Evolutionary conservation across 2,888 invertebrate genomes (phyloP).

Genomic region (Chelonus formosanus): DNA sequence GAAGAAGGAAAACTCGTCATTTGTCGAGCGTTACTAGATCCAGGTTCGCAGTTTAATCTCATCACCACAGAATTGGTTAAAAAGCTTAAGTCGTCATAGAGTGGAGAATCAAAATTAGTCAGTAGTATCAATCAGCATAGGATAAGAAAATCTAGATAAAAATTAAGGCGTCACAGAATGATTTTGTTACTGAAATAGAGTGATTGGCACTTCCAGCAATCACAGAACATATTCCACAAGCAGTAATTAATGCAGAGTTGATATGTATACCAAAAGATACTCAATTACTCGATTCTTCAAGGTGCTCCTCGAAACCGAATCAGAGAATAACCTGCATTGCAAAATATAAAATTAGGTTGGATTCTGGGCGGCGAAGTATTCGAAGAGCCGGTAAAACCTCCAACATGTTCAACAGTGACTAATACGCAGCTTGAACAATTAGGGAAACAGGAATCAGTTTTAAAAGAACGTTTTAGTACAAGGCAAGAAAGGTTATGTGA

Average conservation of each 20-base stretch:
- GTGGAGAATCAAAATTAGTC: constrained; percentile 20
- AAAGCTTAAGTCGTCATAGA: constrained; percentile 19
- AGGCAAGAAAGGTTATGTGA: constrained; percentile 43
- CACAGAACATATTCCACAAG: constrained; percentile 27
- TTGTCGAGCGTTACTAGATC: constrained; percentile 37
- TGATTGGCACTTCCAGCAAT: constrained; percentile 29
- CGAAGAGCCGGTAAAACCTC: background rate
- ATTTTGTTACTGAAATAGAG: constrained; percentile 23
- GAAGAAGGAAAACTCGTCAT: constrained; percentile 7
- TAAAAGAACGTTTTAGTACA: constrained; percentile 17
- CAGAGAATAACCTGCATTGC: constrained; percentile 22
- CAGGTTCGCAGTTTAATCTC: constrained; percentile 36
- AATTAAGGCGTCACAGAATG: background rate
- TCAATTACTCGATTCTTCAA: constrained; percentile 27
- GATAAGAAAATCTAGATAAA: background rate
- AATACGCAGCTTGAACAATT: constrained; percentile 38
- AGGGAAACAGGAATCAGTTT: constrained; percentile 43
- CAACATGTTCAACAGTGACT: constrained; percentile 12
- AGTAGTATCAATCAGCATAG: constrained; percentile 24
- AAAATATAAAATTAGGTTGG: constrained; percentile 41
- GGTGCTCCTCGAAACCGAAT: constrained; percentile 9
- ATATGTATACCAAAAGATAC: constrained; percentile 24
- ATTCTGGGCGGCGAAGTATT: constrained; percentile 30
- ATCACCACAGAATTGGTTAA: constrained; percentile 30
- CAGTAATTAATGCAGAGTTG: constrained; percentile 14